A percentile compares a stretch with the other conserved stretches of the same genome.
phyloP scores from a whole-genome alignment of 2,797 vertebrate species.

The Notamacropus eugenii region DNA sequence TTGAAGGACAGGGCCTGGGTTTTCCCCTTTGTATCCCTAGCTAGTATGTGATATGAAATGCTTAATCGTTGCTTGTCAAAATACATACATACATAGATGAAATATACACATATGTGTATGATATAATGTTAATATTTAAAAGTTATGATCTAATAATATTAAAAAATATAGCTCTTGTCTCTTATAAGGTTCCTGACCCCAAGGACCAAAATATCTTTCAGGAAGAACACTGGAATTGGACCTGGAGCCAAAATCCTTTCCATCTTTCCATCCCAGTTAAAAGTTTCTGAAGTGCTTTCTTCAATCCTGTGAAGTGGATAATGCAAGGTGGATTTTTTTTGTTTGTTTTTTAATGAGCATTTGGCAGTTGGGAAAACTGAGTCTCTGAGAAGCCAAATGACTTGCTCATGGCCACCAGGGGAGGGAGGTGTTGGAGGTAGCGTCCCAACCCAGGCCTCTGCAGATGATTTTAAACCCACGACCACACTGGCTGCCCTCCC shows the following conservation, averaged over 20 bases:
- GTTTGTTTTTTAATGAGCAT: neutral
- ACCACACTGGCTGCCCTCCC: neutral
- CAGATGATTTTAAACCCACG: neutral
- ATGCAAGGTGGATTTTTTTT: neutral
- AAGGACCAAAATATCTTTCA: neutral
- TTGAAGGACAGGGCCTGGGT: neutral
- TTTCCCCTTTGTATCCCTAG: neutral
- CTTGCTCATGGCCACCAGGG: no score
- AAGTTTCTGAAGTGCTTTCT: neutral
- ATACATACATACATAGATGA: neutral
- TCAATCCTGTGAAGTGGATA: neutral
- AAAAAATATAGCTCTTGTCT: neutral
- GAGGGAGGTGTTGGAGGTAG: neutral
- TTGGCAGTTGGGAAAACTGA: neutral
- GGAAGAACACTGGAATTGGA: neutral
- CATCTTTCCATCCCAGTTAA: neutral
- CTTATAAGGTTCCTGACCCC: neutral
- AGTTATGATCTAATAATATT: neutral
- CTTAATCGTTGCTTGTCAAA: neutral
- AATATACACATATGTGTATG: neutral
- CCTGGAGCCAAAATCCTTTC: neutral
- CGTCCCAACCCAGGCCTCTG: neutral
- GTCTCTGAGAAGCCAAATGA: neutral
- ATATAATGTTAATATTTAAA: neutral
- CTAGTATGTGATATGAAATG: no score